These are phyloP conservation scores for Zonitis immaculata DNA, from an alignment of 2,888 invertebrate genomes.

Conservation along the genomic window DNA sequence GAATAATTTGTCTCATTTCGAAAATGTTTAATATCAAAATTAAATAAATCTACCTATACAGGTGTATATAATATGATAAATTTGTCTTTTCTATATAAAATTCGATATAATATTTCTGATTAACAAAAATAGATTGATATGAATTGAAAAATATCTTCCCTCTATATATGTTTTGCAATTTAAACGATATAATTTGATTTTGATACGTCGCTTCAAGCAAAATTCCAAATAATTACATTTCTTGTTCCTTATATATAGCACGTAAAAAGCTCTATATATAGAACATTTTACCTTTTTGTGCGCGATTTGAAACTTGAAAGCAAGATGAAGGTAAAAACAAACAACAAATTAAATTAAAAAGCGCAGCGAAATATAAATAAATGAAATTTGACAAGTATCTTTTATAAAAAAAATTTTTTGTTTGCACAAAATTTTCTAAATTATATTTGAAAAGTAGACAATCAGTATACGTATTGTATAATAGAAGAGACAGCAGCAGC, in stretches of 20 bases:
- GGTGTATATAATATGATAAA: background rate
- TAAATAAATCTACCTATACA: background rate
- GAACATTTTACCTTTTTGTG: conserved; percentile 3
- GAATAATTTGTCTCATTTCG: background rate
- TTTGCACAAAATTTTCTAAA: too few relatives aligned
- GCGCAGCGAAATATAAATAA: background rate
- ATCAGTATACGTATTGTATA: too few relatives aligned
- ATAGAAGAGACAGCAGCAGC: background rate
- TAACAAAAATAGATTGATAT: background rate
- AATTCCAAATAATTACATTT: conserved; percentile 18
- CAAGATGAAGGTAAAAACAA: background rate
- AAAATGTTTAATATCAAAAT: background rate
- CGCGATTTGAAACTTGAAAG: too few relatives aligned
- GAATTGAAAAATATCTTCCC: conserved; percentile 8
- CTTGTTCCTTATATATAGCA: conserved; percentile 7
- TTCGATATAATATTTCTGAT: background rate
- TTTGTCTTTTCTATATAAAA: background rate
- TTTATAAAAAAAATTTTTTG: too few relatives aligned
- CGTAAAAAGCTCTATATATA: too few relatives aligned
- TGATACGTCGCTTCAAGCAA: conserved; percentile 13
- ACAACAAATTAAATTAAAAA: background rate
- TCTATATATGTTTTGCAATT: conserved; percentile 11
- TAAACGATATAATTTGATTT: conserved; percentile 13
- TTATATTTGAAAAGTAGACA: too few relatives aligned
- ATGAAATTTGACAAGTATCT: background rate